Evolutionary conservation across 2,797 vertebrate genomes (phyloP), one percentile per base, ranked within the genome.

Genomic region (Clarias fuscus): DNA sequence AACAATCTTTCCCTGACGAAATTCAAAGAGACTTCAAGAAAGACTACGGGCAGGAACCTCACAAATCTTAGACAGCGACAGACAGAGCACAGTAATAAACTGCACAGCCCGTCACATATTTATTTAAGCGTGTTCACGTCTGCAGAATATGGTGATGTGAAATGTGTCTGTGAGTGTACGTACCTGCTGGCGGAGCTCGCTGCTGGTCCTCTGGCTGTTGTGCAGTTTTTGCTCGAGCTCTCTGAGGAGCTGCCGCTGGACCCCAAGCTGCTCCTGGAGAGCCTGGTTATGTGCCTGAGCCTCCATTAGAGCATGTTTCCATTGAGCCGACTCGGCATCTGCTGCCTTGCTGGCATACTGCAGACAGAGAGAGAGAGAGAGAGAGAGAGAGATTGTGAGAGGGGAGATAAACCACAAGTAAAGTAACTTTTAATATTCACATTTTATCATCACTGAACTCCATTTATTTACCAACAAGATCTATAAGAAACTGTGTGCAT

Each of bases 161-260:
- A 62, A 17, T 73, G 68, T 27, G 30, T 8, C 40, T n/a, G 22
- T 6, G 15, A 18, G 27, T 79, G 75, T 89, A 98, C 98, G 75
- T 88, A 98, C 98, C 98, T 99, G 98, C 0, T 97, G 96, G 78
- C 95, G 92, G 64, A 99, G 97, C 92, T 98, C 96, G 0, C 94
- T 84, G 0, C 93, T 95, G 0, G 91, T 96, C 91, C 97, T 96
- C 85, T 98, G 96, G 0, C 97, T 97, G 59, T 92, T 96, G 83
- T 97, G 97, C 40, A 99, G 96, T 92, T 98, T 97, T 59, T 95
- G 95, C 89, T 98, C 96, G 88, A 98, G 96, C 91, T 98, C 97
- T 65, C 96, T 91, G 80, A 98, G 93, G 90, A 96, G 95, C 90
- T 97, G 96, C 77, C 95, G 93, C 93, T 99, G 98, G 89, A 96